Evolutionary conservation across 35 echinoderm and acorn worm genomes (phyloP).

Genomic region (Heliocidaris erythrogramma): DNA sequence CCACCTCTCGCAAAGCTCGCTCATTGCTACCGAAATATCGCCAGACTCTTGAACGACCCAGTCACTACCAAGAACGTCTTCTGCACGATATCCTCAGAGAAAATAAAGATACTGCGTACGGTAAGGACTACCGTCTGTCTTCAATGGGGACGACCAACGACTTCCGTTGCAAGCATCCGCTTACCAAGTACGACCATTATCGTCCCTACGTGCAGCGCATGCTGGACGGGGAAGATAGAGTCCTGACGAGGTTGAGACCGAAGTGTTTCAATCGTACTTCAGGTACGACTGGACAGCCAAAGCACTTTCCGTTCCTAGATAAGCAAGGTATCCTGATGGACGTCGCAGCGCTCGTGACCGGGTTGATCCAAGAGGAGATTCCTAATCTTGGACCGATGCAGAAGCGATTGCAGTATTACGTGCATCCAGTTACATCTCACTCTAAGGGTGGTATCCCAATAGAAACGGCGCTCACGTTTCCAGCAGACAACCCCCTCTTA

Average conservation of each 20-base stretch:
- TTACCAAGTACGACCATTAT: constrained; percentile 72
- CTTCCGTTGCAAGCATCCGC: constrained; percentile 61
- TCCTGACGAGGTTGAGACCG: constrained; percentile 45
- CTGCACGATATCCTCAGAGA: constrained; percentile 45
- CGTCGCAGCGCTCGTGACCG: background rate
- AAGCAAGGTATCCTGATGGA: background rate
- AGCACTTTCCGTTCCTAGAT: constrained; percentile 46
- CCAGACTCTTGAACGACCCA: background rate
- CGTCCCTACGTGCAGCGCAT: constrained; percentile 54
- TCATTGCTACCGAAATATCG: background rate
- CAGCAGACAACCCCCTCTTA: background rate
- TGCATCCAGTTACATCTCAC: background rate
- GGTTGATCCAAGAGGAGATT: background rate
- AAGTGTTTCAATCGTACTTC: constrained; percentile 50
- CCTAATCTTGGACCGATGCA: constrained; percentile 46
- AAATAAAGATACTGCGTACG: constrained; percentile 74
- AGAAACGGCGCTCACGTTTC: background rate
- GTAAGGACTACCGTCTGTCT: constrained; percentile 24
- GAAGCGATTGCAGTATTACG: constrained; percentile 36
- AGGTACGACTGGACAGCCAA: constrained; percentile 68
- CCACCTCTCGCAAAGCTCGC: background rate
- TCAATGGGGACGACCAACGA: constrained; percentile 51
- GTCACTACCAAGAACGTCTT: constrained; percentile 50
- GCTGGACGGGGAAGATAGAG: constrained; percentile 63
- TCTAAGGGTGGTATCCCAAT: constrained; percentile 35